Evolutionary conservation across 2,113 vertebrate genomes (phyloP), one percentile per base, ranked within the genome.

Genomic region (Urocolius indicus): DNA sequence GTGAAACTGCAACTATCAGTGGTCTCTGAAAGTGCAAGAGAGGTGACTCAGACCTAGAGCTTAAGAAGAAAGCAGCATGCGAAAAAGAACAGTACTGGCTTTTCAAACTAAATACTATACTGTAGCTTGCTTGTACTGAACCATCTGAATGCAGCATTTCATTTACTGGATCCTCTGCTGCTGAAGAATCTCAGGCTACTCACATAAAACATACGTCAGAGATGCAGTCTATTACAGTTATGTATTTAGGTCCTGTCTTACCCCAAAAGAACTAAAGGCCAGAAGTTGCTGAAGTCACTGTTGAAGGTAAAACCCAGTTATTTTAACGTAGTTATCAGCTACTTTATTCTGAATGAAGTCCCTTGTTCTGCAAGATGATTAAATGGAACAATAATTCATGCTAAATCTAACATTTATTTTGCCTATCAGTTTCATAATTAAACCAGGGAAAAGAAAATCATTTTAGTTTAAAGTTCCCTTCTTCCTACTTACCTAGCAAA

Each of bases 401-500:
- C 13, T 34, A 61, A 84, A 86, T 23, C 57, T 51, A 76, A 14
- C 8, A 57, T 34, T 66, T 75, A 75, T 22, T 66, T 78, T 29
- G 12, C 16, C 48, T 46, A 90, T 72, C 23, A 89, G 15, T 78
- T 55, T 66, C 8, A 34, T 55, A 58, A 78, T 45, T 77, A 74
- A 83, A 57, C 5, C 62, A 71, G 27, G 30, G 36, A 48, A 92
- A 84, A 88, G 1, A 63, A 41, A 54, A 32, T 4, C 2, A 16
- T 36, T 67, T 84, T 32, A 76, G 3, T 57, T 62, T 58, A 9
- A 86, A 90, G 21, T 45, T 85, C 49, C 73, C 87, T 79, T 81
- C 34, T 74, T 91, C 34, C 45, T 41, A 97, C 98, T 98, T 97
- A 99, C 99, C 99, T 98, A 95, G 99, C 99, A 98, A 99, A 99